Evolutionary conservation across 2,113 vertebrate genomes (phyloP), one percentile per base, ranked within the genome.

Genomic region (Ahaetulla prasina): DNA sequence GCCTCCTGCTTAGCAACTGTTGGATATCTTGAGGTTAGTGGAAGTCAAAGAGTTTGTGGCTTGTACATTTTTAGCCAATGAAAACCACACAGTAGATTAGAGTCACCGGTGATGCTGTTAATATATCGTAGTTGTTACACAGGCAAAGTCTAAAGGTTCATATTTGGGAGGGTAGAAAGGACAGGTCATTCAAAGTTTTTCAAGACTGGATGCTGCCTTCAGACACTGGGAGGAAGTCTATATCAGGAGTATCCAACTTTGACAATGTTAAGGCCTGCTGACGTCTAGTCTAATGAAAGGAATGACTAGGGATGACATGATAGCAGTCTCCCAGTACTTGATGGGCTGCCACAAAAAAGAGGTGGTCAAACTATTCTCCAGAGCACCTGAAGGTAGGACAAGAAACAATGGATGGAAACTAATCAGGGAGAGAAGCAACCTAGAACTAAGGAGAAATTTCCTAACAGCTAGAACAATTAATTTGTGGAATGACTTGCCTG

Each of bases 51-150:
- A 52, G 35, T 89, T 5, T 49, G 27, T n/a, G 43, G 18, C 20
- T 54, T 87, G 25, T 94, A 93, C 63, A 80, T 14, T 92, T 92
- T 0, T 86, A 92, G 93, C n/a, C 22, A 60, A 60, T 53, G n/a
- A 53, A 25, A 68, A 68, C 23, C 12, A 74, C 12, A 74, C 47
- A 43, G 49, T 20, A 20, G 10, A 49, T 57, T 49, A 84, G 63
- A 80, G 25, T 47, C 11, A 22, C 49, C 74, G 4, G 23, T 54
- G 39, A 43, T 35, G 8, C 35, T 88, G 23, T 27, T 87, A 47
- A 20, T 53, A 22, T 68, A 27, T 68, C 53, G 23, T 1, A 60
- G 39, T 88, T 11, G 22, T 60, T 60, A 22, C 9, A 20, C 0
- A 22, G 53, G 43, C n/a, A 43, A 52, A 16, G 87, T 68, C 60